Evolutionary conservation across 2,797 vertebrate species (phyloP), one percentile per base, ranked within the genome.

Genomic region (Cirrhinus molitorella): DNA sequence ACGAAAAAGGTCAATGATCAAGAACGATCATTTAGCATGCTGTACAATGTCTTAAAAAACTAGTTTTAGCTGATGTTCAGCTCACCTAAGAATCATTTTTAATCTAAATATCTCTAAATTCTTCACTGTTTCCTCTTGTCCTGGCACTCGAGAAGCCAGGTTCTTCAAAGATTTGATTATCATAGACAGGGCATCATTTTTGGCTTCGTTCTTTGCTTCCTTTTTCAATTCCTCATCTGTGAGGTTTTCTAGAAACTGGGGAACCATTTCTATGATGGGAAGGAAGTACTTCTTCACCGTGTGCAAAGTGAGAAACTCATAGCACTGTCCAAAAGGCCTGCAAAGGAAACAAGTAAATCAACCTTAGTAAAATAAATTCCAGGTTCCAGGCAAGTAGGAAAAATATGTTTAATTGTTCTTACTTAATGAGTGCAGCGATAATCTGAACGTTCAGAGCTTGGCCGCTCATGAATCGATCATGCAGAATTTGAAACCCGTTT

Each of bases 81-180:
- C 97, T 97, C 93, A 99, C 98, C 98, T 99, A 97, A 99, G 98
- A 94, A 99, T 99, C 98, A 99, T 99, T 98, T 99, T 99, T 96
- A 99, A 97, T 89, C 98, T 99, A 98, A 99, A 99, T 96, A 99
- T 99, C 95, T 99, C 98, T 97, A 99, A 98, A 91, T 99, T 99
- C 95, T 99, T 99, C 93, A 99, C 98, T 5, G 98, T 99, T 95
- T 99, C 98, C 93, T 99, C 98, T 94, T 99, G 98, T 88, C 98
- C 98, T 85, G 98, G 98, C 92, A 99, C 97, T 88, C 97, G 96
- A 88, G 98, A 99, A 89, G 98, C 98, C 95, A 99, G 96, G 91
- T 97, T 99, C 93, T 99, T 99, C 89, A 99, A 93, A 92, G 98
- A 99, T 94, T 99, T 99, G 95, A 99, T 99, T 95, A 99, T 99